Evolutionary conservation across 2,888 invertebrate genomes (phyloP), one percentile per base, ranked within the genome.

Genomic region (Conchocele bisecta): DNA sequence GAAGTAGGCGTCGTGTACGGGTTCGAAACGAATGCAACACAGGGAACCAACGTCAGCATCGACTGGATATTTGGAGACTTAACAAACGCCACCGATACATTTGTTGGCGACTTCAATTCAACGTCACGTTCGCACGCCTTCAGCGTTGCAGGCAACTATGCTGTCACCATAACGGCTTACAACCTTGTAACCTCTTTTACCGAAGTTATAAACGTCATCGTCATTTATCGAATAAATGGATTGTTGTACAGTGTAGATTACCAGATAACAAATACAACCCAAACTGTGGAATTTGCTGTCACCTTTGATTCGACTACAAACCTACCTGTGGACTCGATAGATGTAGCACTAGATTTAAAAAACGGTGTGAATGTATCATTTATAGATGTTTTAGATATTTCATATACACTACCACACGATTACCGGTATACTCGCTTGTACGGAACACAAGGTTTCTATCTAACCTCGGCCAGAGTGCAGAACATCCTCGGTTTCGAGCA

Each of bases 291-390:
- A 31, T 51, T 51, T 51, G 31, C 7, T 20, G 31, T 33, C 17
- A 51, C 20, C 22, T 15, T 51, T 20, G 15, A 31, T 17, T 5
- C 11, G 11, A 13, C 51, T 11, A 33, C 66, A 0, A 20, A 54
- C 9, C 28, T 76, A 13, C 72, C 76, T 6, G 66, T 76, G 69
- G 53, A 63, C 6, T 44, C 33, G 11, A 50, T 72, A 7, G 71
- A 60, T 26, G 54, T 66, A 17, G 28, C 44, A 4, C 66, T 76
- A 4, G 39, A 66, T 33, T 73, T 37, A 29, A 50, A 48, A 17
- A 51, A 76, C 26, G 48, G 53, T 22, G 15, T 26, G 3, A 31
- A 20, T 1, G 13, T 31, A 2, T 33, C 20, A 13, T 51, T 51
- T 20, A 29, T 33, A 20, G 33, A 51, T 20, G 51, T 31, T 15